phyloP scores from a whole-genome alignment of 2,797 vertebrate genomes.

The Macroramphosus scolopax region DNA sequence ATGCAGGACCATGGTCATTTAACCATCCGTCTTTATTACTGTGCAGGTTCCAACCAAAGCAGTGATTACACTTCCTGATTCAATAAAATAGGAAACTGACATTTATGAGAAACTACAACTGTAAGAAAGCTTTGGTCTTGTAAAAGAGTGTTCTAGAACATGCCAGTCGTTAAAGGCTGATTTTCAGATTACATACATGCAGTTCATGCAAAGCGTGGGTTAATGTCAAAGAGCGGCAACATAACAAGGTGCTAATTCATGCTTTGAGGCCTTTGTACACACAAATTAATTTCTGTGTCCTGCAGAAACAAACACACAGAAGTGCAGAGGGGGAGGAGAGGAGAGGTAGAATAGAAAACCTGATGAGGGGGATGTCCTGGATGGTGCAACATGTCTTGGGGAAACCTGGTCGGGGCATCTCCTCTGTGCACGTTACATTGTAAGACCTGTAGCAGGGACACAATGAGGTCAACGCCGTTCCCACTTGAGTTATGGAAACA shows the following conservation, averaged over 20 bases:
- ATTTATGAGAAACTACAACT: too few species aligned
- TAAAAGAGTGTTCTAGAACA: constrained; percentile 41
- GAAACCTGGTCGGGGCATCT: constrained; percentile 83
- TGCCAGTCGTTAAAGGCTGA: constrained; percentile 13
- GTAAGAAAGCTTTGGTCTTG: neutral
- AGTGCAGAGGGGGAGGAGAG: constrained; percentile 8
- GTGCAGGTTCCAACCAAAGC: neutral
- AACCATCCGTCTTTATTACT: neutral
- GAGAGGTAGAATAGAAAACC: constrained; percentile 64
- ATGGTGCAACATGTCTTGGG: constrained; percentile 91
- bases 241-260: constrained; percentile 48
- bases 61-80: neutral
- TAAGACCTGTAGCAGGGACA: constrained; percentile 79
- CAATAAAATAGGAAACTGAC: too few species aligned
- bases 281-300: constrained; percentile 30
- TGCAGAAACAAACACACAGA: constrained; percentile 29
- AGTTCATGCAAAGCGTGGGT: constrained; percentile 43
- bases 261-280: constrained; percentile 15
- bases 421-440: constrained; percentile 88
- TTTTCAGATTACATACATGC: constrained; percentile 40
- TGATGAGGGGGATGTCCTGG: constrained; percentile 91
- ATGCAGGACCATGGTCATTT: too few species aligned
- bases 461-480: constrained; percentile 5
- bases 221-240: constrained; percentile 31
- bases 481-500: neutral